phyloP scores from a whole-genome alignment of 2,888 invertebrate genomes.

The Drosophila pegasa region DNA sequence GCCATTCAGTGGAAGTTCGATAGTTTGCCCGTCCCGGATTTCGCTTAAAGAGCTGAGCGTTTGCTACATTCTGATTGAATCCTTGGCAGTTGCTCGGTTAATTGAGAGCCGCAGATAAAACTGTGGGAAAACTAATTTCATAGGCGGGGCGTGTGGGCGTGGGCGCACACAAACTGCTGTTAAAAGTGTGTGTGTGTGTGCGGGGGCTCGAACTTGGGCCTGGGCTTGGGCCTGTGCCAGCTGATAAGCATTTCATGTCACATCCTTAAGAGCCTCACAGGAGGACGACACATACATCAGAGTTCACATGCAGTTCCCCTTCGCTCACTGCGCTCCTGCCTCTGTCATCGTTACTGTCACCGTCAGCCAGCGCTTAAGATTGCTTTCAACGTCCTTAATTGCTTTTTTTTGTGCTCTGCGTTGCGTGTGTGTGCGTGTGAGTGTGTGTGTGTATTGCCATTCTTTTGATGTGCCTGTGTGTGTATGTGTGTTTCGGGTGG shows the following conservation, averaged over 20 bases:
- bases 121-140: conserved; percentile 76
- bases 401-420: conserved; percentile 78
- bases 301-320: conserved; percentile 61
- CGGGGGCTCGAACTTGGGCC: too few species aligned
- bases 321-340: conserved; percentile 8
- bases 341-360: conserved; percentile 71
- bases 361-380: conserved; percentile 82
- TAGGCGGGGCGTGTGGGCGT: conserved; percentile 42
- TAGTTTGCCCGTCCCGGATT: conserved; percentile 14
- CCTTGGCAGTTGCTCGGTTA: conserved; percentile 56
- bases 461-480: conserved; percentile 68
- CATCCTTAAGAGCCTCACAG: conserved; percentile 73
- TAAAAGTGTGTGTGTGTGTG: conserved; percentile 55
- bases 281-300: conserved; percentile 53
- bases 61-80: conserved; percentile 72
- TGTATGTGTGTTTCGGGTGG: conserved; percentile 22
- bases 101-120: conserved; percentile 76
- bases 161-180: conserved; percentile 27
- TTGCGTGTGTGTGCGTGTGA: conserved; percentile 39
- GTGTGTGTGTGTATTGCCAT: conserved; percentile 39
- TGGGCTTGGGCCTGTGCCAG: conserved; percentile 41
- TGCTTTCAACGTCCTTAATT: conserved; percentile 85
- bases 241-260: conserved; percentile 84
- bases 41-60: conserved; percentile 68
- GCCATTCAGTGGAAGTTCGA: conserved; percentile 55